Evolutionary conservation across 2,888 invertebrate species (phyloP).

Genomic region (Penaeus monodon): DNA sequence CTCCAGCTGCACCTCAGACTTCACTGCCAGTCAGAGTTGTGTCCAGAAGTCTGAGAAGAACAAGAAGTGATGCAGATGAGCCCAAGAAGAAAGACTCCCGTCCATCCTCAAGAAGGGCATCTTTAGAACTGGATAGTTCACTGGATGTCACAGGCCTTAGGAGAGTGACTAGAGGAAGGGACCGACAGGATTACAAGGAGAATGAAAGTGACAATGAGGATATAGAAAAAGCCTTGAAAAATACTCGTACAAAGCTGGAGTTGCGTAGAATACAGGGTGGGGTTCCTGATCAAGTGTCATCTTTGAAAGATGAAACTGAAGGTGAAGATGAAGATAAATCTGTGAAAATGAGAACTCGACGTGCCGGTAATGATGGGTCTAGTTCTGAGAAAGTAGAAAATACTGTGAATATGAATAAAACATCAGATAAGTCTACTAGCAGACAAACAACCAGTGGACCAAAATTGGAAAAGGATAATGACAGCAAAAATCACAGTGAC

Average conservation of each 20-base stretch:
- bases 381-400: background rate
- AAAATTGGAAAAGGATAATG: background rate
- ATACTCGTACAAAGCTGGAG: slow-evolving; percentile 30
- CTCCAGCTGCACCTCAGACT: too few species aligned
- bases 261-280: background rate
- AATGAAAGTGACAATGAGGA: slow-evolving; percentile 27
- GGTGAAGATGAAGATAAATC: slow-evolving; percentile 21
- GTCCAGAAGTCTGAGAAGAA: slow-evolving; percentile 41
- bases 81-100: background rate
- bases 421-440: background rate
- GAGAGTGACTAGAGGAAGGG: background rate
- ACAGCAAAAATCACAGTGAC: background rate
- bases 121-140: slow-evolving; percentile 35
- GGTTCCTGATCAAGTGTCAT: background rate
- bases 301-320: background rate
- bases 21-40: background rate
- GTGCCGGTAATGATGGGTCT: background rate
- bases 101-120: slow-evolving; percentile 30
- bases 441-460: too few species aligned
- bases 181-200: slow-evolving; percentile 1
- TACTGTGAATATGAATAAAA: background rate
- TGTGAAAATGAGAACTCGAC: background rate
- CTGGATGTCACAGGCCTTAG: slow-evolving; percentile 16
- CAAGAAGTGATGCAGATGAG: slow-evolving; percentile 50
- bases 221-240: background rate